phyloP scores from a whole-genome alignment of 1,140 invertebrate species.

The Vollenhovia emeryi region DNA sequence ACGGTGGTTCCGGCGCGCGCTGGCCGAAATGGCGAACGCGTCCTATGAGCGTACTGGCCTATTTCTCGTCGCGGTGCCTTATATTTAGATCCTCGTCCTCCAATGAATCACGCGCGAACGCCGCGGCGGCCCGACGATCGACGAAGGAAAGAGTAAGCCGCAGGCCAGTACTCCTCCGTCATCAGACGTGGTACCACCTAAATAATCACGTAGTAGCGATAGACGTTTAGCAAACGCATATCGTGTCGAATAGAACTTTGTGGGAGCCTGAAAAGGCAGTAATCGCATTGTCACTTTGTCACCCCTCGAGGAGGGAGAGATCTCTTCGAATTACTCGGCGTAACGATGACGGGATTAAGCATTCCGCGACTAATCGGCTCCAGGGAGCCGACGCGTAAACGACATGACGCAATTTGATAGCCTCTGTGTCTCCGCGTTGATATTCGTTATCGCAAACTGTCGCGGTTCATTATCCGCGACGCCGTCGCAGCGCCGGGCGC shows the following conservation, averaged over 20 bases:
- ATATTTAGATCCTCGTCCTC: slow-evolving; percentile 79
- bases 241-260: slow-evolving; percentile 7
- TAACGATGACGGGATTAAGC: slow-evolving; percentile 14
- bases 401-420: slow-evolving; percentile 61
- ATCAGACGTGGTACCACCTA: background rate
- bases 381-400: slow-evolving; percentile 3
- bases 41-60: slow-evolving; percentile 82
- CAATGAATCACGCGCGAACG: slow-evolving; percentile 72
- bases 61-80: slow-evolving; percentile 79
- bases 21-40: slow-evolving; percentile 70
- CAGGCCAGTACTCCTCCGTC: background rate
- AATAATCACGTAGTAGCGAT: background rate
- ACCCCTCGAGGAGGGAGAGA: no score
- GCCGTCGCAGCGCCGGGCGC: background rate
- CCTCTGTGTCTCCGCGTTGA: slow-evolving; percentile 60
- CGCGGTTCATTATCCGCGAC: slow-evolving; percentile 42
- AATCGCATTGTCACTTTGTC: background rate
- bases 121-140: slow-evolving; percentile 6
- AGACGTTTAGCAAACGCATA: background rate
- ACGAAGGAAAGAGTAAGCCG: slow-evolving; percentile 26
- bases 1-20: slow-evolving; percentile 74
- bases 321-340: background rate
- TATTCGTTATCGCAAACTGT: slow-evolving; percentile 51
- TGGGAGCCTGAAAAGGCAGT: background rate
- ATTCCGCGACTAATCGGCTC: slow-evolving; percentile 17